Percentiles rank a stretch among this genome's conserved stretches.
Evolutionary conservation across 2,113 vertebrate genomes (phyloP).

Genomic region (Falcunculus frontatus): DNA sequence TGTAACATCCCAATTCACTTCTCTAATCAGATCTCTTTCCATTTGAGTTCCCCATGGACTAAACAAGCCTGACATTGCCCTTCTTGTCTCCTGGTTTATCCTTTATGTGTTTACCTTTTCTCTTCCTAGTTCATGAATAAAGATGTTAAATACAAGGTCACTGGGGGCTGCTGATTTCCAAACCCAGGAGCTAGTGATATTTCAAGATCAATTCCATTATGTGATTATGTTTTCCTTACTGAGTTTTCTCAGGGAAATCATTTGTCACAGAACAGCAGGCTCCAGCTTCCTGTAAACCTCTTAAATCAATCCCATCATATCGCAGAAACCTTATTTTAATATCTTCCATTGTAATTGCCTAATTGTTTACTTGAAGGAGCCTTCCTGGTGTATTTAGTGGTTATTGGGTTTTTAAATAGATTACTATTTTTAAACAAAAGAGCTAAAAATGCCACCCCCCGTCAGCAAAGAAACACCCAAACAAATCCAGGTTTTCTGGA

Average conservation of each 20-base stretch:
- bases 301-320: not conserved
- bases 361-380: not conserved
- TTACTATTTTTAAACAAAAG: not conserved
- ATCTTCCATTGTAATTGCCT: not conserved
- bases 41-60: not conserved
- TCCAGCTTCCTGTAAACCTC: slow-evolving; percentile 6
- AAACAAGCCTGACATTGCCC: not conserved
- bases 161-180: not conserved
- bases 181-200: not conserved
- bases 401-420: not conserved
- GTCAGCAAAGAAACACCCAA: not conserved
- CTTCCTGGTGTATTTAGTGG: not conserved
- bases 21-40: not conserved
- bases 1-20: not conserved
- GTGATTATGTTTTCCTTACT: slow-evolving; percentile 34
- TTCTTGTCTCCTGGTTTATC: not conserved
- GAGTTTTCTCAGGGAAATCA: not conserved
- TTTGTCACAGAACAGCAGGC: slow-evolving; percentile 14
- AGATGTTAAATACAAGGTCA: not conserved
- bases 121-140: not conserved
- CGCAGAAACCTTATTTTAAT: not conserved
- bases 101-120: not conserved
- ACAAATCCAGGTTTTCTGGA: not conserved
- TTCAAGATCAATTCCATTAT: slow-evolving; percentile 35
- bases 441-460: not conserved